Evolutionary conservation across 2,888 invertebrate genomes (phyloP), one percentile per base, ranked within the genome.

Genomic region (Metallyticus violacea): DNA sequence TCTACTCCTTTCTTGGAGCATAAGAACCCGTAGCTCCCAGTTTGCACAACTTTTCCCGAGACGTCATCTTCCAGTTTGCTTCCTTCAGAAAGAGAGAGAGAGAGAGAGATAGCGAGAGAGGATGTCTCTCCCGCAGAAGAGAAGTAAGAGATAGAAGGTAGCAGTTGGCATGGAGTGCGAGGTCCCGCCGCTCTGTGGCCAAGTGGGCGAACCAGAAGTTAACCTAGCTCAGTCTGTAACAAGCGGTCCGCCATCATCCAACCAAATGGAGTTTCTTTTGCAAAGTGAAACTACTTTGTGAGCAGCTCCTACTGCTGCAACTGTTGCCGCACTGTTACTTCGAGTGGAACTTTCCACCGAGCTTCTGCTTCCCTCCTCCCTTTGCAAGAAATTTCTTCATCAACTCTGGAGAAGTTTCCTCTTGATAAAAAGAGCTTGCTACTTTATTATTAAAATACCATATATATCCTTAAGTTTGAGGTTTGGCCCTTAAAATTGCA

Each of bases 261-360:
- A 83, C 83, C 83, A 83, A 77, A 76, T 77, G 28, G 83, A 77
- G 77, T 83, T 83, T 77, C 83, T 83, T 62, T 62, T 27, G 83
- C 83, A 77, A 27, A 77, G 82, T 83, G 15, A 29, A 83, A 83
- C 83, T 83, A 83, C 40, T 83, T 83, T 76, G 83, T 30, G 81
- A 26, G 29, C 30, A 25, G 25, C 81, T 28, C 80, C 40, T 40
- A 81, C 25, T 25, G 30, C 30, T 6, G 26, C 82, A 27, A 28
- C 83, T 83, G 83, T 83, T 62, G 40, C 40, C 40, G 40, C 40
- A 62, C 40, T 62, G 40, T 15, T 62, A 62, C 40, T 62, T 62
- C 40, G 40, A 62, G 40, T 22, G 40, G 40, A 62, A 62, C 40
- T 62, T 62, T 62, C 40, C 15, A 15, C 2, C 40, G n/a, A n/a